Evolutionary conservation across 2,113 vertebrate species (phyloP).

Genomic region (Colistium nudipinnis): DNA sequence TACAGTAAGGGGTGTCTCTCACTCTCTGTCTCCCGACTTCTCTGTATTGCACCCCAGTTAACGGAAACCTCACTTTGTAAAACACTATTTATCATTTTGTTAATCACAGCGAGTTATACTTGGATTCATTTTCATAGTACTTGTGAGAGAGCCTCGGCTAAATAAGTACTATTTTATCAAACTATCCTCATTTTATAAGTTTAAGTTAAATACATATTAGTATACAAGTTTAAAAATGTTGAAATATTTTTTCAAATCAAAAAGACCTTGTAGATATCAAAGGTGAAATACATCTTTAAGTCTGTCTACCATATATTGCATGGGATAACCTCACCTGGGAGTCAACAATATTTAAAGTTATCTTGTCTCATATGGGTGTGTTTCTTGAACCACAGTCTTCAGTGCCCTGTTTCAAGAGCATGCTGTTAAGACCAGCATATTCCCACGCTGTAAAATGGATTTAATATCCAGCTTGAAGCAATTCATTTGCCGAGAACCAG

Average conservation of each 20-base stretch:
- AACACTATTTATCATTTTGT: neutral
- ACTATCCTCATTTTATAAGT: conserved; percentile 10
- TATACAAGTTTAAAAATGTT: conserved; percentile 31
- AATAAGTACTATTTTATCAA: conserved; percentile 23
- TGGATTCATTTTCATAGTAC: neutral
- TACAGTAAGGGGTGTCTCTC: no score
- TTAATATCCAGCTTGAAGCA: conserved; percentile 31
- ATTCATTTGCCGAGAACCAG: conserved; percentile 33
- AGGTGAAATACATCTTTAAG: neutral
- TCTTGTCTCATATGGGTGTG: conserved; percentile 6
- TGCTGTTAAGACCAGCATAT: conserved; percentile 29
- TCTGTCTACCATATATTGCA: conserved; percentile 12
- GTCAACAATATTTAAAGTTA: neutral
- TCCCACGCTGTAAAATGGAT: conserved; percentile 30
- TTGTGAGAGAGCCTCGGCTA: neutral
- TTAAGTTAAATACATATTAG: conserved; percentile 11
- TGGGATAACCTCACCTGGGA: neutral
- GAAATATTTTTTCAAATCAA: conserved; percentile 19
- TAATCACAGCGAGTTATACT: conserved; percentile 8
- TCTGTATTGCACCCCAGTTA: conserved; percentile 23
- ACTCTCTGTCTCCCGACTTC: no score
- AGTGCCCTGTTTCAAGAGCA: conserved; percentile 13
- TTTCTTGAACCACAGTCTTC: conserved; percentile 9
- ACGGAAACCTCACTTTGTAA: conserved; percentile 6
- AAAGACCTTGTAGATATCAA: conserved; percentile 1